A percentile compares a stretch with the other conserved stretches of the same genome.
Evolutionary conservation across 2,113 vertebrate species (phyloP).

Genomic region (Anarrhichthys ocellatus): DNA sequence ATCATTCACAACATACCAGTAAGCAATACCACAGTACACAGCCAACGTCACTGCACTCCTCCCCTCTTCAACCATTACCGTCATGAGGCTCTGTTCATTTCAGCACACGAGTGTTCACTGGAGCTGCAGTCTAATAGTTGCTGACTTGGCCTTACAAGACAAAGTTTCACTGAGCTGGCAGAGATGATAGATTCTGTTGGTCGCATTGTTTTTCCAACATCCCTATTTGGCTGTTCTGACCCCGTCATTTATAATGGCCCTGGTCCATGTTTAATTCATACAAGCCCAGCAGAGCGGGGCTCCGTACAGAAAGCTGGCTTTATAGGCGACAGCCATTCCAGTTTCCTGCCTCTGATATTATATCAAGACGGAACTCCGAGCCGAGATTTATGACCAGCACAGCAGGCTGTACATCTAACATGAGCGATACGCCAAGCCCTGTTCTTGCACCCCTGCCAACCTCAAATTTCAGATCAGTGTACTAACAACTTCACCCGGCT

Average conservation of each 20-base stretch:
- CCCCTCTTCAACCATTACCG: constrained; percentile 19
- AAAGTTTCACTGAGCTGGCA: constrained; percentile 63
- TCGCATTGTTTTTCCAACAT: constrained; percentile 70
- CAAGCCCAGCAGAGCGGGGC: constrained; percentile 34
- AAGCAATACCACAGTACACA: constrained; percentile 19
- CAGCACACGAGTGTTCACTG: constrained; percentile 4
- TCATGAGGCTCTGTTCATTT: constrained; percentile 31
- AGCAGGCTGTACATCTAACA: constrained; percentile 51
- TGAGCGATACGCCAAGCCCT: constrained; percentile 15
- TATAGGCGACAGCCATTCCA: constrained; percentile 52
- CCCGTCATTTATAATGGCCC: constrained; percentile 70
- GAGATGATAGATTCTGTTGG: constrained; percentile 66
- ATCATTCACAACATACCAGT: constrained; percentile 29
- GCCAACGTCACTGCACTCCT: constrained; percentile 10
- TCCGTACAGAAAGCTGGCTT: constrained; percentile 60
- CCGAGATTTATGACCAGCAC: constrained; percentile 47
- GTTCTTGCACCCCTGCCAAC: constrained; percentile 35
- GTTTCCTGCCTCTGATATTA: constrained; percentile 64
- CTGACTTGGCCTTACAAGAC: constrained; percentile 57
- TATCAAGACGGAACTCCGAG: constrained; percentile 49
- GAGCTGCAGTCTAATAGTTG: constrained; percentile 34
- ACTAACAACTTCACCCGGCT: constrained; percentile 21
- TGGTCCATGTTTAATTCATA: constrained; percentile 67
- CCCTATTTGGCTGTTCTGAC: constrained; percentile 64
- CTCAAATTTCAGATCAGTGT: constrained; percentile 38